A percentile compares a stretch with the other conserved stretches of the same genome.
These are phyloP conservation scores for Oligia strigilis DNA, from an alignment of 2,888 invertebrate genomes.

Conservation along the genomic window DNA sequence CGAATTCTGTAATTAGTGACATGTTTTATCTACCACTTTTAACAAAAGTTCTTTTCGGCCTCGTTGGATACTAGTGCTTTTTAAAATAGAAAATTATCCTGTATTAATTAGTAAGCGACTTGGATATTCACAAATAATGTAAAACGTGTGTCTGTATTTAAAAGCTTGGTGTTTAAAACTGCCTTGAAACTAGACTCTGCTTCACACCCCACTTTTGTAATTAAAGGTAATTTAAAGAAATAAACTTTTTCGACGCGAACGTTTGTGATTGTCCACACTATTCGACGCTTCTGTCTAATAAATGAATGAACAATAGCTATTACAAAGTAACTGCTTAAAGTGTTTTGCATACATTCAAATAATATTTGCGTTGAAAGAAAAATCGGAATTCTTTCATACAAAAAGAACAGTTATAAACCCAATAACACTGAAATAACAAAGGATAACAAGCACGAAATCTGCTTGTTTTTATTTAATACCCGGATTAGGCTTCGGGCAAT, in stretches of 20 bases:
- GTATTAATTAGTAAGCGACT: background rate
- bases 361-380: background rate
- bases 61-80: background rate
- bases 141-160: no score
- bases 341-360: background rate
- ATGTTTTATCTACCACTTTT: background rate
- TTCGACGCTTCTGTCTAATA: no score
- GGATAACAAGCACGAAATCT: constrained; percentile 33
- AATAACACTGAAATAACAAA: constrained; percentile 47
- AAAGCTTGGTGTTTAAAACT: no score
- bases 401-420: background rate
- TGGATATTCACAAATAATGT: background rate
- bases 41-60: background rate
- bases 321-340: background rate
- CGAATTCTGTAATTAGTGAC: constrained; percentile 32
- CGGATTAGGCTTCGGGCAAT: constrained; percentile 46
- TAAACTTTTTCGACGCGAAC: background rate
- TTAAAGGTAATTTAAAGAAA: background rate
- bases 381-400: background rate
- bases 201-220: background rate
- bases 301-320: background rate
- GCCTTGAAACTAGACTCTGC: background rate
- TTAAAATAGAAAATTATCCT: background rate
- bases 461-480: constrained; percentile 51
- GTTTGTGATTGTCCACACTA: background rate